These are phyloP conservation scores for Martes martes DNA, from an alignment of 2,113 vertebrate species.

Conservation along the genomic window DNA sequence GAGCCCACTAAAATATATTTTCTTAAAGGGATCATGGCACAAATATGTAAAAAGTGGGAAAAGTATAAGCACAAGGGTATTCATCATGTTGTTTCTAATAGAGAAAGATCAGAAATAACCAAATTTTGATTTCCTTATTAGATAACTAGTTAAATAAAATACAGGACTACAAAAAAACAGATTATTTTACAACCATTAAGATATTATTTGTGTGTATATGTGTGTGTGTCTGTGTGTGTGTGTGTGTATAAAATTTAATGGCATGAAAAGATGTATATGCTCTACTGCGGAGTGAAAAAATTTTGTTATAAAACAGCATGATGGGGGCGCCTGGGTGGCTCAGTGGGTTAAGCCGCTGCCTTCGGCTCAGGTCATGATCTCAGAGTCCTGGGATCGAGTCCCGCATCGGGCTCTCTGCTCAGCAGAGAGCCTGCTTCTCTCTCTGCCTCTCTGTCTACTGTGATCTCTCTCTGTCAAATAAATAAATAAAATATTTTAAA, in stretches of 20 bases:
- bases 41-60: neutral
- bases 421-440: too few species aligned
- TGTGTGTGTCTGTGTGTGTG: neutral
- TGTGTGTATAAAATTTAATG: neutral
- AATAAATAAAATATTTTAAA: too few species aligned
- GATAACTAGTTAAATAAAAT: neutral
- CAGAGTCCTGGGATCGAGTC: too few species aligned
- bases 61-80: neutral
- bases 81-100: neutral
- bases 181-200: conserved; percentile 2
- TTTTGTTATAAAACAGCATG: neutral
- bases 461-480: too few species aligned
- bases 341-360: too few species aligned
- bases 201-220: neutral
- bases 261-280: neutral
- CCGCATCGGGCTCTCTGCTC: too few species aligned
- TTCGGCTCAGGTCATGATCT: too few species aligned
- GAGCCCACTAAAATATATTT: neutral
- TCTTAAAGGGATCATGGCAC: neutral
- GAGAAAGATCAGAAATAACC: neutral
- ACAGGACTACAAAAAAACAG: neutral
- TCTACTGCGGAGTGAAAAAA: neutral
- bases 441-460: too few species aligned
- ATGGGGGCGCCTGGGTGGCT: too few species aligned
- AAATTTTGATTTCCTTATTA: neutral